Evolutionary conservation across 2,888 invertebrate species (phyloP), one percentile per base, ranked within the genome.

Genomic region (Catocala sponsa): DNA sequence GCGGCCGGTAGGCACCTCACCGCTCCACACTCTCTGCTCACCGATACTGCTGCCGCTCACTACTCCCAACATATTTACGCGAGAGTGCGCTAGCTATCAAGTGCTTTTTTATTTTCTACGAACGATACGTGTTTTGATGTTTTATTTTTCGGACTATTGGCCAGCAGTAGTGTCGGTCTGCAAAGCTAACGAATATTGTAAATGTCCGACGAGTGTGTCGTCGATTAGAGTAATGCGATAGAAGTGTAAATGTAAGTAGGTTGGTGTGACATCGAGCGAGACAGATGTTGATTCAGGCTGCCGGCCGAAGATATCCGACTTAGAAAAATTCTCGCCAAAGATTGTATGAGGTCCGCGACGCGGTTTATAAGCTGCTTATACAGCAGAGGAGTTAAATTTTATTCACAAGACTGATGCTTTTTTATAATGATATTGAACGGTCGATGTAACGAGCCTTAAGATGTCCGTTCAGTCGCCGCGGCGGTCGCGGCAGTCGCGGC

Each of bases 401-500:
- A 87, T 84, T 86, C 82, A 92, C 90, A 93, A 94, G 94, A 94
- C 94, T 94, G 94, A 94, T 91, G 86, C 87, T 86, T 91, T 83
- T 92, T 91, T 93, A 91, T 91, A 88, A 91, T 87, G 89, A 89
- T 90, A 87, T 87, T 87, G 81, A 73, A 74, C 78, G 76, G 81
- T 76, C 78, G 76, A 68, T 67, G 69, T 74, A 65, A 77, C 77
- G 78, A 78, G 81, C 80, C 74, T 78, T 78, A 78, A 70, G 72
- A 79, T 78, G 80, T 68, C 72, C 69, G 80, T 70, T 72, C 77
- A 65, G 38, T 51, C 62, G 53, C 59, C 65, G 70, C 70, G 69
- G 72, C 58, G 69, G 25, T 25, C 25, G 25, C 25, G 25, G 25
- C 25, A 4, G 70, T 63, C 67, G 72, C 68, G 69, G 51, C 74